These are phyloP conservation scores for Zoroaster sp. DNA, from an alignment of 53 echinoderm and acorn worm species.

Conservation along the genomic window DNA sequence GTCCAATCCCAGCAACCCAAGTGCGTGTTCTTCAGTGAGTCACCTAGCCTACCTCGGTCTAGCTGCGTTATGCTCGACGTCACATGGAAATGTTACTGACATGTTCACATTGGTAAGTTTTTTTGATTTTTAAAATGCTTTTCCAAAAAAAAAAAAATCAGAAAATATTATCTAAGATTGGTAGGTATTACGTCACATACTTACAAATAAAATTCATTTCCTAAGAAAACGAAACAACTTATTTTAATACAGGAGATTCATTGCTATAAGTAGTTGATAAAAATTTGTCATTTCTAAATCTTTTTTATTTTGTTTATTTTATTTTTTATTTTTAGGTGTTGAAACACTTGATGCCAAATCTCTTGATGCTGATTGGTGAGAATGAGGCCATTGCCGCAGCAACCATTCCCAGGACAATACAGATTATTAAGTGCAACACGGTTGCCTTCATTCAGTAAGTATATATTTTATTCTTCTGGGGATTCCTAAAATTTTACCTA, in stretches of 20 bases:
- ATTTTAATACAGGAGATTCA: too few relatives aligned
- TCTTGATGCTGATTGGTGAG: constrained; percentile 94
- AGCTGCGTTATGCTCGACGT: constrained; percentile 55
- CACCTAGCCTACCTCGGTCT: constrained; percentile 65
- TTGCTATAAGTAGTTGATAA: too few relatives aligned
- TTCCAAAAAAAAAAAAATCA: too few relatives aligned
- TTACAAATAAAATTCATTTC: too few relatives aligned
- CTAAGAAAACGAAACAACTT: too few relatives aligned
- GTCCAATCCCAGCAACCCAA: neutral
- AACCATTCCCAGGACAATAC: constrained; percentile 69
- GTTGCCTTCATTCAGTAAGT: constrained; percentile 76
- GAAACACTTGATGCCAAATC: constrained; percentile 78
- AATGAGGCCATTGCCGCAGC: constrained; percentile 72
- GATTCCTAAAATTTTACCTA: too few relatives aligned
- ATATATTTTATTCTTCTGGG: too few relatives aligned
- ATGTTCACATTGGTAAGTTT: constrained; percentile 57
- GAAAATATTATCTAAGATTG: too few relatives aligned
- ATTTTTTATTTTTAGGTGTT: constrained; percentile 66
- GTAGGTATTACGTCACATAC: too few relatives aligned
- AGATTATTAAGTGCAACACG: constrained; percentile 73
- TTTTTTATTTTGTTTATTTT: neutral
- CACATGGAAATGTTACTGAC: constrained; percentile 63
- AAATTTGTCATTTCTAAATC: too few relatives aligned
- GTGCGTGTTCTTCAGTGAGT: neutral
- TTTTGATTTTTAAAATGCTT: too few relatives aligned